Evolutionary conservation across 2,888 invertebrate genomes (phyloP).

Genomic region (Chalcosyrphus nemorum): DNA sequence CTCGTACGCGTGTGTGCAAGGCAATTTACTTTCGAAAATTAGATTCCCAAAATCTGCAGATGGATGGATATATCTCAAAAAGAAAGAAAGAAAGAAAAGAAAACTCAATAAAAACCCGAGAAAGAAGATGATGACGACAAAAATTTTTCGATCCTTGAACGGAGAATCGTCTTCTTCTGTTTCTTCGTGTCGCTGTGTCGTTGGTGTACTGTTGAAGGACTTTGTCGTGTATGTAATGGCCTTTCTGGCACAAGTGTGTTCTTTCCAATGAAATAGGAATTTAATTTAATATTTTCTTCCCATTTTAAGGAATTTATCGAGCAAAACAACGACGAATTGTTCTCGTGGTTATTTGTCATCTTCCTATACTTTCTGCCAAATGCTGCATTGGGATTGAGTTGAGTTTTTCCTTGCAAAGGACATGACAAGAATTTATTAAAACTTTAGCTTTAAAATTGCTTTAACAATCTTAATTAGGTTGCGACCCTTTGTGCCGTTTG

Average conservation of each 20-base stretch:
- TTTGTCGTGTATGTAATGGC: slow-evolving; percentile 17
- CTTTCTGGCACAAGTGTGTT: slow-evolving; percentile 40
- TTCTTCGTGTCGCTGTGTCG: background rate
- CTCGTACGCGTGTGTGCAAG: slow-evolving; percentile 12
- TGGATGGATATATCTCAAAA: background rate
- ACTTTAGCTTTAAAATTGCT: too few species aligned
- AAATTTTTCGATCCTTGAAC: slow-evolving; percentile 36
- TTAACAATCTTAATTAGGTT: too few species aligned
- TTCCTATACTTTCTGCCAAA: too few species aligned
- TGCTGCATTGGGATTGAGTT: background rate
- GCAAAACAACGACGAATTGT: background rate
- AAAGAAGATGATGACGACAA: background rate
- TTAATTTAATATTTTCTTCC: slow-evolving; percentile 25
- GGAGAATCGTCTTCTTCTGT: slow-evolving; percentile 31
- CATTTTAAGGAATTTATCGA: background rate
- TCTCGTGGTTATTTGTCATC: too few species aligned
- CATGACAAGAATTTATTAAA: too few species aligned
- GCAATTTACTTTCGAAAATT: slow-evolving; percentile 30
- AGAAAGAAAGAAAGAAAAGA: slow-evolving; percentile 21
- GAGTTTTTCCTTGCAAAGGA: background rate
- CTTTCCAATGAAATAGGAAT: slow-evolving; percentile 38
- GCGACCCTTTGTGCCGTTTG: too few species aligned
- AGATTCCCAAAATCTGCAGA: slow-evolving; percentile 33
- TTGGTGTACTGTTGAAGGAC: background rate
- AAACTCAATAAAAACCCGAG: slow-evolving; percentile 38